Base-by-base conservation (phyloP, 2,113 vertebrate species). In the Lota lota region DNA sequence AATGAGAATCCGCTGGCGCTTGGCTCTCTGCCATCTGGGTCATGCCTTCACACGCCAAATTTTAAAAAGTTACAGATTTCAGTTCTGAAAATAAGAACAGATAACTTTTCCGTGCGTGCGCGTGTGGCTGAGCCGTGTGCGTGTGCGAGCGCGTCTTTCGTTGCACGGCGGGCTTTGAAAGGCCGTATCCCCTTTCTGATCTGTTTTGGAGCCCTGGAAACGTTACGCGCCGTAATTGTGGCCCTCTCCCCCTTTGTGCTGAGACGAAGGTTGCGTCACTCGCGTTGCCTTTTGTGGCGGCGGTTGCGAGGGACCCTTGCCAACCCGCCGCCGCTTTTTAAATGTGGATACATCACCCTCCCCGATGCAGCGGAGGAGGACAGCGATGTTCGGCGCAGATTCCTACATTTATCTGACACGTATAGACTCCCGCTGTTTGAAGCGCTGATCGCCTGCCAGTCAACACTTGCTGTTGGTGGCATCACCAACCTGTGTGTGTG, bases 241-340 rank as follows among this genome's bases (percentile, higher is more conserved):
- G 84, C 87, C 80, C 84, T 67, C 66, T 61, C 56, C 15, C 56
- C 75, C 85, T 81, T 84, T 88, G 84, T 87, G 78, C 69, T 64
- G 77, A 86, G 84, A 88, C 88, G 87, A 87, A 86, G 87, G 82
- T 88, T 88, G 85, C 85, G 79, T 89, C 88, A 85, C 84, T 88
- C 79, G 75, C 82, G 85, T 89, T 85, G 78, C 40, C 40, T 47
- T 89, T 85, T 87, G 80, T 61, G 20, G 36, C 14, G 16, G 67
- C 12, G 40, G 7, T 57, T 82, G 68, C 16, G 64, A 78, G 78
- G 78, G 82, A 85, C 79, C 77, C 64, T 74, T 28, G 86, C 85
- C 86, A 90, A 88, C 73, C 51, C 10, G 18, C 74, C 63, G 79
- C 81, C 79, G 70, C 73, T 61, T 68, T 7, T 14, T 70, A 83